Evolutionary conservation across 2,797 vertebrate species (phyloP).

Genomic region (Enteromius anoplus): DNA sequence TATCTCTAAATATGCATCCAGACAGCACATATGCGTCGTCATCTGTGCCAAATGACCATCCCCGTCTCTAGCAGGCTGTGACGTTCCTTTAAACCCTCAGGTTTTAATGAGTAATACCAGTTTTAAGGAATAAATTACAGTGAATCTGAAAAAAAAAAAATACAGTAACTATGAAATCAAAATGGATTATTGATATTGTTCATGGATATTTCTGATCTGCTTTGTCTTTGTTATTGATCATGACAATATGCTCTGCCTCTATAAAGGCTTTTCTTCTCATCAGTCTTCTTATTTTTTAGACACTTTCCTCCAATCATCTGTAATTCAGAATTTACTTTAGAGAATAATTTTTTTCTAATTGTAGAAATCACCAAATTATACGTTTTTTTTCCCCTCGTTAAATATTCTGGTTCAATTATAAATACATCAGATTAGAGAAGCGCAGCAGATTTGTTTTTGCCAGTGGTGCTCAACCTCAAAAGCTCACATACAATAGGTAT

Average conservation of each 20-base stretch:
- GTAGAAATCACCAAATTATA: background rate
- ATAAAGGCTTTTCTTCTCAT: background rate
- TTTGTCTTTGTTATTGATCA: background rate
- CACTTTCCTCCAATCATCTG: background rate
- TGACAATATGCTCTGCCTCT: background rate
- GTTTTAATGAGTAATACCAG: conserved; percentile 17
- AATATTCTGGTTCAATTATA: background rate
- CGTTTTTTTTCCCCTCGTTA: no score
- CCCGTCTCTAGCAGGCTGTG: background rate
- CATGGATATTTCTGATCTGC: background rate
- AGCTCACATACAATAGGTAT: background rate
- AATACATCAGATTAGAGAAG: background rate
- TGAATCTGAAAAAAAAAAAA: background rate
- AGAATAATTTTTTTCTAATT: background rate
- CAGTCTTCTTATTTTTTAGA: background rate
- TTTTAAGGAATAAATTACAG: background rate
- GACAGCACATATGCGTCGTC: conserved; percentile 36
- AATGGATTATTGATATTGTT: background rate
- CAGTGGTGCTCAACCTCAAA: background rate
- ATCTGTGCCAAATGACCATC: conserved; percentile 29
- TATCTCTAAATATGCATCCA: conserved; percentile 46
- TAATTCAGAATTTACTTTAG: background rate
- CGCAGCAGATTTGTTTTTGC: background rate
- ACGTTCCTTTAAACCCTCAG: background rate
- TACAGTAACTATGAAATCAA: background rate